Percentiles rank a stretch among this genome's conserved stretches.
Conservation (phyloP, 2,113 vertebrate genomes). For the Aspiorhynchus laticeps region DNA sequence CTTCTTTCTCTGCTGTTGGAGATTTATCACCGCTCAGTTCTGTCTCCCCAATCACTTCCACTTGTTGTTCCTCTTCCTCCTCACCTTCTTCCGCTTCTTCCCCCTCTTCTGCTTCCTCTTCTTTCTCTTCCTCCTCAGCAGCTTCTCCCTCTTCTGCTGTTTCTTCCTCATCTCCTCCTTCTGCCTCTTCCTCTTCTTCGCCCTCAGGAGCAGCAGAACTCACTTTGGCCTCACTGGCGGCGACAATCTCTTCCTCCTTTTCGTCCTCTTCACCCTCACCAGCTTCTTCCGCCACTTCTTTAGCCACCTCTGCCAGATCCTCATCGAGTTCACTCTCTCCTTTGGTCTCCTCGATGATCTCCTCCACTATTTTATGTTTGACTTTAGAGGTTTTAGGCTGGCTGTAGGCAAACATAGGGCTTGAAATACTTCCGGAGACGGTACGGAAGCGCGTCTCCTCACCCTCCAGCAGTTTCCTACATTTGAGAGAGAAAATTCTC, state of each 20-base stretch:
- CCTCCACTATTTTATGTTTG: conserved; percentile 41
- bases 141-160: neutral
- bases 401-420: conserved; percentile 16
- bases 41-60: conserved; percentile 37
- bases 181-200: conserved; percentile 15
- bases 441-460: conserved; percentile 90
- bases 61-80: conserved; percentile 5
- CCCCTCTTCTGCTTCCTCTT: neutral
- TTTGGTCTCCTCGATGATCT: conserved; percentile 44
- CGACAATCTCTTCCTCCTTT: conserved; percentile 4
- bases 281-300: conserved; percentile 28
- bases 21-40: conserved; percentile 32
- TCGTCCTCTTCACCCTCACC: conserved; percentile 6
- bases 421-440: conserved; percentile 10
- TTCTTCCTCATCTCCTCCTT: conserved; percentile 14
- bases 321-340: conserved; percentile 35
- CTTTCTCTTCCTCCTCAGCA: neutral
- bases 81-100: neutral
- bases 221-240: neutral
- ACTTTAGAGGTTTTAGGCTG: conserved; percentile 27
- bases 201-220: conserved; percentile 8
- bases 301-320: conserved; percentile 47
- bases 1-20: conserved; percentile 13
- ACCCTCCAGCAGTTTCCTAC: conserved; percentile 92
- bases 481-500: conserved; percentile 42